Evolutionary conservation across 2,888 invertebrate genomes (phyloP), one percentile per base, ranked within the genome.

Genomic region (Caenorhabditis auriculariae): DNA sequence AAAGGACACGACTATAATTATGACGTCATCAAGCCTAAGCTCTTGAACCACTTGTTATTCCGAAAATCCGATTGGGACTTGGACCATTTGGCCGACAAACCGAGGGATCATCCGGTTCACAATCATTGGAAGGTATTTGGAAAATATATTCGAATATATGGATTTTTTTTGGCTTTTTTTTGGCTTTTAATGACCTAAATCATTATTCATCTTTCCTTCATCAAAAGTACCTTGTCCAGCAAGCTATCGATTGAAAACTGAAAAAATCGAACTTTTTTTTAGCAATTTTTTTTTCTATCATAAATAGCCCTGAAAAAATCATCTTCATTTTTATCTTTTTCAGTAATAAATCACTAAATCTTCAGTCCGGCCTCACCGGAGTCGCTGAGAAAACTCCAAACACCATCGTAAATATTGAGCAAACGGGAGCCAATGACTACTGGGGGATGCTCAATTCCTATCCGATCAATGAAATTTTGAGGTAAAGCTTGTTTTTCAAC

Each of bases 391-490:
- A 57, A 27, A 72, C 69, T 15, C 69, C 73, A 0, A 71, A 78
- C 46, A 65, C 72, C 6, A 64, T 78, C 42, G 77, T 78, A n/a
- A 78, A 78, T 49, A 71, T 78, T 35, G 78, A 78, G 45, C 78
- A 75, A 53, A 71, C 77, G 3, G 78, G 78, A 23, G 53, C 55
- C 12, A 77, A 77, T 54, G 77, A 77, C 57, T 77, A 77, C 44
- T 75, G 69, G 70, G 80, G 80, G 50, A 71, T 80, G 69, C 59
- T 80, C 24, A 71, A 70, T 26, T 68, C 73, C 5, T 75, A 72
- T 48, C 72, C 80, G n/a, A 69, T 75, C 7, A 76, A 72, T 54
- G 76, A 77, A 24, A 54, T 77, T 19, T 57, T 77, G 41, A 59
- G 48, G 59, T 60, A 45, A n/a, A n/a, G n/a, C n/a, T n/a, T 15